Base-by-base conservation (phyloP, 2,888 invertebrate species). In the Hyles lineata region DNA sequence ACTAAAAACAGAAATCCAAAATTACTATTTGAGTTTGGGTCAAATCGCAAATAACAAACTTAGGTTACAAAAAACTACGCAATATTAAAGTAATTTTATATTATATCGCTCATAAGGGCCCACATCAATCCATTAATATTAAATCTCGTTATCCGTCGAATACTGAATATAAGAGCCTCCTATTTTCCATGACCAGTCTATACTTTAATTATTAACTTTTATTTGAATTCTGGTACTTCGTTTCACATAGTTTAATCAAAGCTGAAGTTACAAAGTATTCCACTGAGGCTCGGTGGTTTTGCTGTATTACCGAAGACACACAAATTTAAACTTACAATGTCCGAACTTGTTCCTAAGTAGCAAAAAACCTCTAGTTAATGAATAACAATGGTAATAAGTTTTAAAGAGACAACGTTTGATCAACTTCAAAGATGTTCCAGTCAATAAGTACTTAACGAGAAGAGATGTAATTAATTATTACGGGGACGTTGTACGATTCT, bases 251-350 rank as follows among this genome's bases (percentile, higher is more conserved):
- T 67, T 67, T 67, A 67, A 50, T 67, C 23, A 67, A 67, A 50
- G 67, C 67, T 50, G 50, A 23, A 74, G 74, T 74, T 76, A 70
- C 72, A 67, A 77, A 78, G 78, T 72, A 76, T 79, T 80, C 69
- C 32, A 71, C 77, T 80, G 77, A 71, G 74, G 71, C 73, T 78
- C 70, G 74, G 75, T 76, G 76, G 77, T 79, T 78, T 80, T 76
- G 70, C 76, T 75, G 77, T 71, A 71, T 60, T 43, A 59, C 15
- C 69, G 76, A 72, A 61, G 70, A 61, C 72, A 71, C 73, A 74
- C 75, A 72, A 76, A 76, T 58, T 55, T 77, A 78, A 79, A 74
- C 79, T 80, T 78, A 74, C 21, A 76, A 73, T 73, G 75, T 78
- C 73, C 74, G 58, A 80, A 77, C 77, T 81, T 79, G 74, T 77